phyloP scores from a whole-genome alignment of 1,140 invertebrate genomes.

The Halesus radiatus region DNA sequence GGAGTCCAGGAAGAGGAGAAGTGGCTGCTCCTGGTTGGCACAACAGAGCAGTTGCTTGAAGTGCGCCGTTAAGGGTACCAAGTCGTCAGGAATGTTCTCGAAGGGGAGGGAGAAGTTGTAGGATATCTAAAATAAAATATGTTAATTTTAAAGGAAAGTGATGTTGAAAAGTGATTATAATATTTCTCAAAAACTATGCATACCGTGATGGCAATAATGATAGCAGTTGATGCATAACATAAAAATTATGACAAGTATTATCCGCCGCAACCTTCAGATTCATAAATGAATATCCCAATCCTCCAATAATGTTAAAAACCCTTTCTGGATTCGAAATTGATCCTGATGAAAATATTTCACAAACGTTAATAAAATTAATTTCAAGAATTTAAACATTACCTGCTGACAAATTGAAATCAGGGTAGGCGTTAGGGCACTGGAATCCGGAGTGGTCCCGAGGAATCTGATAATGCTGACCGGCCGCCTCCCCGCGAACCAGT shows the following conservation, averaged over 20 bases:
- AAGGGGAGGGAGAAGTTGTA: slow-evolving; percentile 95
- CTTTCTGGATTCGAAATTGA: too few relatives aligned
- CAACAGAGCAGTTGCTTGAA: slow-evolving; percentile 94
- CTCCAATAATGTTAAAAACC: too few relatives aligned
- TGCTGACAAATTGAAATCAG: slow-evolving; percentile 96
- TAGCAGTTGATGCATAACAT: too few relatives aligned
- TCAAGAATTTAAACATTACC: slow-evolving; percentile 65
- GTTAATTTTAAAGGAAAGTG: not conserved
- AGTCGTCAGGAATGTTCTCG: slow-evolving; percentile 94
- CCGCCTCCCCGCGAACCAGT: slow-evolving; percentile 79
- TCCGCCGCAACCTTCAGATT: too few relatives aligned
- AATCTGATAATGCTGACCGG: slow-evolving; percentile 93
- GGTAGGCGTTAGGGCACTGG: slow-evolving; percentile 93
- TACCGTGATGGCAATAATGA: too few relatives aligned
- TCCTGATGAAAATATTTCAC: too few relatives aligned
- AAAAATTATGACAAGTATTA: too few relatives aligned
- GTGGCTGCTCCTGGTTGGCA: slow-evolving; percentile 84
- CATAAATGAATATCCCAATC: too few relatives aligned
- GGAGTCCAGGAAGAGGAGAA: slow-evolving; percentile 91
- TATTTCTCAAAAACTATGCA: too few relatives aligned
- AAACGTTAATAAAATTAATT: too few relatives aligned
- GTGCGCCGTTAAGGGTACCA: slow-evolving; percentile 94
- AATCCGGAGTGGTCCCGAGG: slow-evolving; percentile 96
- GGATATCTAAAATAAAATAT: slow-evolving; percentile 80
- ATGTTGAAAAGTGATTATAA: too few relatives aligned